Conservation (phyloP, 2,888 invertebrate species). For the Zygothrica quintamaculata region DNA sequence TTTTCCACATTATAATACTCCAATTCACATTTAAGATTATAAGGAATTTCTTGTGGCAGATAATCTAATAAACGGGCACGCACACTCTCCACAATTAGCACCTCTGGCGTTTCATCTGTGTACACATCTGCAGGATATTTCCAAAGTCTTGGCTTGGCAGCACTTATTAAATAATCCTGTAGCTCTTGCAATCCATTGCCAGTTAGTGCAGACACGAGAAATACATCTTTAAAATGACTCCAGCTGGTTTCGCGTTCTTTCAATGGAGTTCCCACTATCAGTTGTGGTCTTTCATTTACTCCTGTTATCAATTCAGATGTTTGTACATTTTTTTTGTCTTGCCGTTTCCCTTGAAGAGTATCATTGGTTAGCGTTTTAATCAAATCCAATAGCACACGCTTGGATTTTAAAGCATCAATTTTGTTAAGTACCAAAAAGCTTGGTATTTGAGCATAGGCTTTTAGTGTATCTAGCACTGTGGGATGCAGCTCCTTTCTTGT, state of each 20-base stretch:
- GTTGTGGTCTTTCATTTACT: not conserved
- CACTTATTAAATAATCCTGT: slow-evolving; percentile 82
- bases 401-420: slow-evolving; percentile 90
- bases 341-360: slow-evolving; percentile 82
- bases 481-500: slow-evolving; percentile 89
- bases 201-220: slow-evolving; percentile 94
- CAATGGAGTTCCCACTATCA: slow-evolving; percentile 30
- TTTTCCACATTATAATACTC: slow-evolving; percentile 88
- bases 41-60: slow-evolving; percentile 94
- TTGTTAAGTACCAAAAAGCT: slow-evolving; percentile 95
- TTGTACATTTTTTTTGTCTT: slow-evolving; percentile 36
- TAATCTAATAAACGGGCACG: slow-evolving; percentile 93
- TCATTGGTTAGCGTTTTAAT: slow-evolving; percentile 89
- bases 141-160: slow-evolving; percentile 89
- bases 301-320: not conserved
- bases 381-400: slow-evolving; percentile 89
- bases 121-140: slow-evolving; percentile 88
- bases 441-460: slow-evolving; percentile 86
- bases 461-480: slow-evolving; percentile 89
- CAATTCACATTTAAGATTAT: slow-evolving; percentile 88
- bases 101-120: slow-evolving; percentile 90
- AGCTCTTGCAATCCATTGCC: slow-evolving; percentile 91
- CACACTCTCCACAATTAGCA: slow-evolving; percentile 90
- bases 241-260: slow-evolving; percentile 85
- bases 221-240: slow-evolving; percentile 94